Base-by-base conservation (phyloP, 2,888 invertebrate species). In the Cheiracanthium punctorium region DNA sequence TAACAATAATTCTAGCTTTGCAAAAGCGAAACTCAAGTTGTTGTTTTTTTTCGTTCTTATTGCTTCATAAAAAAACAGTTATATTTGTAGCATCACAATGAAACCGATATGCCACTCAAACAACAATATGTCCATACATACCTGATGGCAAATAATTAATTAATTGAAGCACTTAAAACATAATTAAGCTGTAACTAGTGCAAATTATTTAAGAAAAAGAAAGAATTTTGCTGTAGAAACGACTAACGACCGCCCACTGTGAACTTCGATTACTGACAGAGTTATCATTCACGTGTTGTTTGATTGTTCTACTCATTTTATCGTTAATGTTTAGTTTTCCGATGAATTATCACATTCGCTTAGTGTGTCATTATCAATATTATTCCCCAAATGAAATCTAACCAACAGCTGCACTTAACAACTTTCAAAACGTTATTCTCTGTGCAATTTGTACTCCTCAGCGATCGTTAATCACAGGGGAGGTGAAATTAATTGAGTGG, bases 241-340 rank as follows among this genome's bases (percentile, higher is more conserved):
- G 58, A 24, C 58, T 58, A 58, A 58, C 8, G 20, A n/a, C 58
- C 58, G 58, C 58, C 58, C 58, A 58, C 58, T 17, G 24, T 58
- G 58, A 58, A 58, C 58, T 58, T 58, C 58, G 58, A 24, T 58
- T 58, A 7, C 17, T 58, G 58, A 58, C 58, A 58, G 24, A 5
- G 58, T 24, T 58, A 58, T 58, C 58, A 17, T 58, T 58, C 58
- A 58, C 58, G 58, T 58, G 58, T 24, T 58, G 12, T 58, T n/a
- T 58, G 58, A 58, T 58, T 58, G 58, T 58, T 58, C 24, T 58
- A 48, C 24, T 2, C 24, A 12, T 17, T 5, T 24, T 58, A 58
- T 58, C 58, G 24, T 7, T 58, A 10, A 24, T 24, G 24, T 24
- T 24, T 58, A 48, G 58, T 58, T 58, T 58, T 24, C 58, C 24